Percentiles rank a stretch among this genome's conserved stretches.
Conservation (phyloP, 1,140 invertebrate species). For the Sitophilus oryzae region DNA sequence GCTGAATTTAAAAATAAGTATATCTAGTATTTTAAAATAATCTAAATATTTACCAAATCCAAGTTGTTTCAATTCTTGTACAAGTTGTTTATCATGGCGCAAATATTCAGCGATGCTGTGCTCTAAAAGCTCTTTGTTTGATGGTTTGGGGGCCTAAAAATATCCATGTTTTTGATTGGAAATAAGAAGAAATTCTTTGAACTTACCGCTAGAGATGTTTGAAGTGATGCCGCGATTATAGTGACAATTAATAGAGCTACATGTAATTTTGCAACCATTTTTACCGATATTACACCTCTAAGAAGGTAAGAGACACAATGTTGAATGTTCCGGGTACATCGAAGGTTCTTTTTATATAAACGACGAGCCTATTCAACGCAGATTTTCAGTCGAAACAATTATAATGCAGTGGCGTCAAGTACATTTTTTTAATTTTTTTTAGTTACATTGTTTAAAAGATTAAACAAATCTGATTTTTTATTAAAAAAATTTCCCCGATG, state of each 20-base stretch:
- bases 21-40: conserved; percentile 2
- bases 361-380: not conserved
- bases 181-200: not conserved
- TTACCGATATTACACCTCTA: no score
- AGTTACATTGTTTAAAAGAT: no score
- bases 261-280: not conserved
- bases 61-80: conserved; percentile 25
- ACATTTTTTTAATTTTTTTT: no score
- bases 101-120: conserved; percentile 36
- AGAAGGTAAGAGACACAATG: no score
- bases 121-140: conserved; percentile 26
- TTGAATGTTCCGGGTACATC: not conserved
- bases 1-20: no score
- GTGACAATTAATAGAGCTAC: not conserved
- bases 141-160: conserved; percentile 24
- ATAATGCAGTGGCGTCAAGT: conserved; percentile 3
- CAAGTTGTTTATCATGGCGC: conserved; percentile 34
- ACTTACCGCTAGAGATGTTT: conserved; percentile 2
- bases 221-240: not conserved
- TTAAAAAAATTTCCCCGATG: no score
- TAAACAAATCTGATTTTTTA: no score
- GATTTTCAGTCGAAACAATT: not conserved
- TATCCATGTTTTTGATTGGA: no score
- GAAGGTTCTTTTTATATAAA: conserved; percentile 7
- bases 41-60: conserved; percentile 13